A percentile compares a stretch with the other conserved stretches of the same genome.
Evolutionary conservation across 2,113 vertebrate species (phyloP).

Genomic region (Chrysemys picta): DNA sequence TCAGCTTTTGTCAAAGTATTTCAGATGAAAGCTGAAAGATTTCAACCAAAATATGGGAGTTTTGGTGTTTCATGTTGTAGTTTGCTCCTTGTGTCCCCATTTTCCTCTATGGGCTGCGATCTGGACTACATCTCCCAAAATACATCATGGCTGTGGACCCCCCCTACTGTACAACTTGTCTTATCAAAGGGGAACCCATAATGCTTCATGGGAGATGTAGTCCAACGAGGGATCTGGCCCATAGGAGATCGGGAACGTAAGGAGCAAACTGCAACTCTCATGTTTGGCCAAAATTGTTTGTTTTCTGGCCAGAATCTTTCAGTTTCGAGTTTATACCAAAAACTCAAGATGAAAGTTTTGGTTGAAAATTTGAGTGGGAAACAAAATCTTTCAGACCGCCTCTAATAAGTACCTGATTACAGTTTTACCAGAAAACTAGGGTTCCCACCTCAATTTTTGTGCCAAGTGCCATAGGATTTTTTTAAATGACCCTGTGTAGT

Average conservation of each 20-base stretch:
- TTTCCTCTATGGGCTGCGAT: too few relatives aligned
- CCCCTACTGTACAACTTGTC: too few relatives aligned
- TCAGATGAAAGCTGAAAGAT: accelerated
- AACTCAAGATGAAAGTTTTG: background rate
- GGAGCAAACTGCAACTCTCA: too few relatives aligned
- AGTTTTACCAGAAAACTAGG: background rate
- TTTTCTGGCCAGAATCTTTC: too few relatives aligned
- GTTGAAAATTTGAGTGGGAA: background rate
- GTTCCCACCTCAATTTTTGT: background rate
- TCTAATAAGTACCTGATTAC: background rate
- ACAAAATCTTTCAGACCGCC: background rate
- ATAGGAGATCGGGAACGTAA: too few relatives aligned
- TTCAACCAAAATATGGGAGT: background rate
- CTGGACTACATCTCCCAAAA: too few relatives aligned
- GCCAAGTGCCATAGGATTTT: background rate
- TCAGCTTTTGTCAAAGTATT: background rate
- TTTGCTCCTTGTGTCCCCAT: background rate
- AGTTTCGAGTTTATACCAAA: background rate
- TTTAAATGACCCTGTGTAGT: background rate
- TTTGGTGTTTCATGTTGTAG: background rate
- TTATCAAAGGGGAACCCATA: too few relatives aligned
- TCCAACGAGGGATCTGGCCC: too few relatives aligned
- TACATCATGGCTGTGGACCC: too few relatives aligned
- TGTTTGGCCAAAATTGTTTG: background rate
- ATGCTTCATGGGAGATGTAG: too few relatives aligned